Evolutionary conservation across 2,888 invertebrate genomes (phyloP).

Genomic region (Heliconius erato): DNA sequence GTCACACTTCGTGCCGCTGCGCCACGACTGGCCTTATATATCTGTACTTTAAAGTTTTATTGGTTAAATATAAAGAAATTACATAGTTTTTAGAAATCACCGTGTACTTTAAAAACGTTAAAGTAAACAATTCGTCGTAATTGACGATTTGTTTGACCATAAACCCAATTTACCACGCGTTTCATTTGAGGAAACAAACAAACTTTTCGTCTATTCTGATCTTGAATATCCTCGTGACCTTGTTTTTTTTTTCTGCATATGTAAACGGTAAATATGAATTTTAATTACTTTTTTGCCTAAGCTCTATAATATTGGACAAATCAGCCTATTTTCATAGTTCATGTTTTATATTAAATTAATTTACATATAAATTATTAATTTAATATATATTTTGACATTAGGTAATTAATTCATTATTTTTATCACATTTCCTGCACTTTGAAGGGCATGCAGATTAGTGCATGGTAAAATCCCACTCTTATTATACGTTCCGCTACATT

Average conservation of each 20-base stretch:
- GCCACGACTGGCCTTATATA: no score
- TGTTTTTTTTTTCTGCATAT: slow-evolving; percentile 4
- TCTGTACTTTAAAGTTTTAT: neutral
- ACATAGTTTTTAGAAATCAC: neutral
- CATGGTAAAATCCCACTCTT: neutral
- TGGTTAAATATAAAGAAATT: neutral
- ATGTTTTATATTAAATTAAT: neutral
- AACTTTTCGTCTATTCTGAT: slow-evolving; percentile 23
- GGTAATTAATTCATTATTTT: neutral
- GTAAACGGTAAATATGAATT: neutral
- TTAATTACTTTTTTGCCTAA: neutral
- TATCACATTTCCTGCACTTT: neutral
- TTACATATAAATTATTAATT: neutral
- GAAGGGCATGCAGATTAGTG: slow-evolving; percentile 1
- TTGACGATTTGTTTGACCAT: slow-evolving; percentile 21
- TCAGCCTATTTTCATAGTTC: neutral
- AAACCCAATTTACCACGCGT: slow-evolving; percentile 25
- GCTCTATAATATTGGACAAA: neutral
- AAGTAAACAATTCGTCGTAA: slow-evolving; percentile 28
- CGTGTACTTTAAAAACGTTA: neutral
- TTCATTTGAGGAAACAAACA: slow-evolving; percentile 25
- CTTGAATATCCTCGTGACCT: slow-evolving; percentile 18
- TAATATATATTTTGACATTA: neutral
- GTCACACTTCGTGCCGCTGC: no score
- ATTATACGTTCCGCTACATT: neutral